phyloP scores from a whole-genome alignment of 2,113 vertebrate species.

The Brachyistius frenatus region DNA sequence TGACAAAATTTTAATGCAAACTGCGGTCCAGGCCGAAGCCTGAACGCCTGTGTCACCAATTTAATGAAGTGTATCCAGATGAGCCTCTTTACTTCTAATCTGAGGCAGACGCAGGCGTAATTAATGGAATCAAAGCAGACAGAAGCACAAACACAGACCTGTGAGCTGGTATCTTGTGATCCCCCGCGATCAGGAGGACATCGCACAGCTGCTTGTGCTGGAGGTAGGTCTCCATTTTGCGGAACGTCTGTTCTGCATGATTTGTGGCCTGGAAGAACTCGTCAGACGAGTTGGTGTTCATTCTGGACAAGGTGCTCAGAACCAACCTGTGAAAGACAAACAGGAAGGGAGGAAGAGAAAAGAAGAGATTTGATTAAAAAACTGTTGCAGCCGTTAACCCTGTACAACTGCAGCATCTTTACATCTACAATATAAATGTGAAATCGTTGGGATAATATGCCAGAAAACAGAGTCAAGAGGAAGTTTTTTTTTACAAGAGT shows the following conservation, averaged over 20 bases:
- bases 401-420: neutral
- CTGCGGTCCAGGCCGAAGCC: conserved; percentile 21
- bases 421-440: neutral
- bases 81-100: conserved; percentile 35
- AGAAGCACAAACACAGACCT: conserved; percentile 83
- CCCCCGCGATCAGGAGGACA: conserved; percentile 92
- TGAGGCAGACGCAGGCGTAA: conserved; percentile 37
- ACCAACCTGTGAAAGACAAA: conserved; percentile 82
- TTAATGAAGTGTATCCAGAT: conserved; percentile 48
- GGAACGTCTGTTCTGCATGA: conserved; percentile 94
- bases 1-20: conserved; percentile 19
- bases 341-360: conserved; percentile 8
- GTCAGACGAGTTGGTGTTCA: conserved; percentile 88
- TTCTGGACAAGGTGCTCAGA: conserved; percentile 84
- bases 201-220: conserved; percentile 97
- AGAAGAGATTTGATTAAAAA: neutral
- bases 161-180: conserved; percentile 96
- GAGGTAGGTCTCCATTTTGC: conserved; percentile 96
- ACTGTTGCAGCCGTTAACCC: neutral
- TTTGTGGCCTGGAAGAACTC: conserved; percentile 92
- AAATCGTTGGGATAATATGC: too few relatives aligned
- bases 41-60: conserved; percentile 3
- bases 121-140: conserved; percentile 55
- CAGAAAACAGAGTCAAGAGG: too few relatives aligned
- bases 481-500: too few relatives aligned